Evolutionary conservation across 2,888 invertebrate genomes (phyloP).

Genomic region (Dicranocentrus wangi): DNA sequence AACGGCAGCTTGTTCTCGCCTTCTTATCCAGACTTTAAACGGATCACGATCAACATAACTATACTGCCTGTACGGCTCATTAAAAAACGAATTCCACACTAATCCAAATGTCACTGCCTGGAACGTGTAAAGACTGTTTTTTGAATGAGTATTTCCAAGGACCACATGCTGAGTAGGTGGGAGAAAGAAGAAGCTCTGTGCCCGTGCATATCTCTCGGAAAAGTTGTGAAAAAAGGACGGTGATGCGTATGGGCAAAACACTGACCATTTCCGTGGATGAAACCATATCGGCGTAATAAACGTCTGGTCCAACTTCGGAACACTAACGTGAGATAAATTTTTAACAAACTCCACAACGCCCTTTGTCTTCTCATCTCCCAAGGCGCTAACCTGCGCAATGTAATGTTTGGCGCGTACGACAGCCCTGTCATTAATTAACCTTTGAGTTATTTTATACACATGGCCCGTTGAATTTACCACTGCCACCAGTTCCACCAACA

Average conservation of each 20-base stretch:
- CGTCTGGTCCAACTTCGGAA: neutral
- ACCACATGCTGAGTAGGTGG: constrained; percentile 47
- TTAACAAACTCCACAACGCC: neutral
- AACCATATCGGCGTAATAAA: neutral
- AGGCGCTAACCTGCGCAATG: neutral
- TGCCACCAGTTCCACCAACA: constrained; percentile 50
- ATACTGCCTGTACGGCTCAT: constrained; percentile 6
- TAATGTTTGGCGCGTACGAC: constrained; percentile 23
- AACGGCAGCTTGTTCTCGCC: constrained; percentile 4
- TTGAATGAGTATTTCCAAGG: constrained; percentile 7
- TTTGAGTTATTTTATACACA: constrained; percentile 28
- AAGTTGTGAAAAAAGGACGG: constrained; percentile 52
- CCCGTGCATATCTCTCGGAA: constrained; percentile 13
- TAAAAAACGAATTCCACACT: constrained; percentile 38
- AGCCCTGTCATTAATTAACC: constrained; percentile 19
- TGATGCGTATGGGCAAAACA: constrained; percentile 66
- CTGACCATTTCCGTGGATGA: constrained; percentile 31
- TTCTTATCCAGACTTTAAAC: constrained; percentile 29
- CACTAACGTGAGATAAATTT: neutral
- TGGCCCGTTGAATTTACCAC: constrained; percentile 18
- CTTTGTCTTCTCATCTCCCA: neutral
- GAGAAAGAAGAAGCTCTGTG: constrained; percentile 37
- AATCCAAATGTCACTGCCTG: constrained; percentile 55
- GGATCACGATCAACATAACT: constrained; percentile 28
- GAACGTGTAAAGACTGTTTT: constrained; percentile 45